Evolutionary conservation across 2,113 vertebrate species (phyloP).

Genomic region (Parus major): DNA sequence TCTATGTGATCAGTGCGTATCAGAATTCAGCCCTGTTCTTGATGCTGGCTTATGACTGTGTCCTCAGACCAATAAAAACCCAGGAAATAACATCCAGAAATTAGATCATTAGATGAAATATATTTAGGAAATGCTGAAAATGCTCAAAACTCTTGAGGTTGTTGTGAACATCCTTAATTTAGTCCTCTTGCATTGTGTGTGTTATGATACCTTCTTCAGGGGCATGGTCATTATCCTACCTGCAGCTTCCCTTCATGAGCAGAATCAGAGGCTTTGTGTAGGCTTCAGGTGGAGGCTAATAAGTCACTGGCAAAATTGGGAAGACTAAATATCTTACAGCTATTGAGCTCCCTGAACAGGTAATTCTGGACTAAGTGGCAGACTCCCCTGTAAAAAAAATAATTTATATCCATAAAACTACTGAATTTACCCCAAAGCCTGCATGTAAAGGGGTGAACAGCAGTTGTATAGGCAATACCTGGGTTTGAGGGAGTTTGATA

Average conservation of each 20-base stretch:
- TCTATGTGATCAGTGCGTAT: background rate
- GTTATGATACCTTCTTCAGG: background rate
- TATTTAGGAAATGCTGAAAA: background rate
- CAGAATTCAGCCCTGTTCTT: background rate
- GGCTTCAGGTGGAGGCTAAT: background rate
- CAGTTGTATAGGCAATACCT: background rate
- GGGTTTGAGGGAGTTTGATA: background rate
- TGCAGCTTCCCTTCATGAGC: background rate
- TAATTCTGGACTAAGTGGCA: background rate
- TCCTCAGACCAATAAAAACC: background rate
- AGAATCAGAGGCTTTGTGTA: background rate
- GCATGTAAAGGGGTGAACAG: background rate
- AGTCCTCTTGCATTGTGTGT: background rate
- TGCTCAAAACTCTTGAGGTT: background rate
- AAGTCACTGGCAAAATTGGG: background rate
- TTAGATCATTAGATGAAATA: background rate
- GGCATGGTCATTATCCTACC: background rate
- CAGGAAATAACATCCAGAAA: background rate
- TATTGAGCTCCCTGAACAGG: background rate
- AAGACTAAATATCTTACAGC: background rate
- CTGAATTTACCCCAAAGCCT: background rate
- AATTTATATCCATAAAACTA: background rate
- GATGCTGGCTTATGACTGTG: background rate
- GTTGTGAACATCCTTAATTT: background rate
- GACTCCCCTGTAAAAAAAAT: fast-evolving